Base-by-base conservation (phyloP, 2,888 invertebrate species). In the Caenorhabditis becei region DNA sequence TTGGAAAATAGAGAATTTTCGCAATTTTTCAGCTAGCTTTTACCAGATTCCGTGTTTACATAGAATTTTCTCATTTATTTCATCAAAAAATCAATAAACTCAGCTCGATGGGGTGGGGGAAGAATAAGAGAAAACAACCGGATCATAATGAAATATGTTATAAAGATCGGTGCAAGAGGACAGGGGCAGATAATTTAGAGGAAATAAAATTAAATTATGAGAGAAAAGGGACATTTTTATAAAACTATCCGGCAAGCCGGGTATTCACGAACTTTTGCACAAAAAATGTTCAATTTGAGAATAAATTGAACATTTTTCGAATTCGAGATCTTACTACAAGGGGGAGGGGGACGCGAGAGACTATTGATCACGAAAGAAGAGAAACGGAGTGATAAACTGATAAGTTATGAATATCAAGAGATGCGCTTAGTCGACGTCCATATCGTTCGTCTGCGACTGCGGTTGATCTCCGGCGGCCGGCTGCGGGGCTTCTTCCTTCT, bases 351-450 rank as follows among this genome's bases (percentile, higher is more conserved):
- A n/a, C n/a, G n/a, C n/a, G n/a, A 77, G 20, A 18, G 2, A 65
- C 59, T 59, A 75, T 59, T 47, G 53, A 77, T 77, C 67, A 77
- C 66, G 67, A 47, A 77, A 69, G 49, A 58, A 49, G 18, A 16
- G 51, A 44, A 23, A 41, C n/a, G 32, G 47, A 35, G 41, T 5
- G 41, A 41, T 41, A 41, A 41, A 14, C 41, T 41, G 16, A n/a
- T n/a, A n/a, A n/a, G n/a, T n/a, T n/a, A n/a, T n/a, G n/a, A n/a
- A 41, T 10, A 16, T 41, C 16, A 41, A 41, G 10, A 41, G 41
- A 41, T n/a, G n/a, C 2, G 3, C 65, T 61, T 83, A 83, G 62
- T 83, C 83, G 56, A 83, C 83, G 28, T 83, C 83, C 83, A 83
- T 83, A 20, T 83, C 77, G 28, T 51, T 47, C 61, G 70, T 65